These are phyloP conservation scores for Lepidocyrtinus sp. DNA, from an alignment of 2,888 invertebrate genomes.

Conservation along the genomic window DNA sequence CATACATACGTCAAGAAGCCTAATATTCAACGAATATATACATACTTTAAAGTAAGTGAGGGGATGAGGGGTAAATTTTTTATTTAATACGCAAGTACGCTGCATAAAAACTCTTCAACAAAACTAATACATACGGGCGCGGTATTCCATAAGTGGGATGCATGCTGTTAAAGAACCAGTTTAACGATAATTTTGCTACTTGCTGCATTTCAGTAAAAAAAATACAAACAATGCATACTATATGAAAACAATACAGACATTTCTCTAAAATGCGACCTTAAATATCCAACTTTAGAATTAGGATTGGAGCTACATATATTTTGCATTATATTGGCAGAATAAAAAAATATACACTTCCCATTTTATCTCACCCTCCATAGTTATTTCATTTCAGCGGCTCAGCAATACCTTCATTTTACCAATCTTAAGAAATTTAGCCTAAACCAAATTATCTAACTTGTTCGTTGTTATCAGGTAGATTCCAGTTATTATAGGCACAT, in stretches of 20 bases:
- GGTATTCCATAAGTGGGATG: neutral
- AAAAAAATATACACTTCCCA: no score
- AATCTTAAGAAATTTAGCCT: no score
- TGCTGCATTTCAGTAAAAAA: no score
- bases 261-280: constrained; percentile 13
- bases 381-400: no score
- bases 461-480: no score
- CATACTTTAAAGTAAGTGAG: neutral
- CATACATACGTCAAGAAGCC: neutral
- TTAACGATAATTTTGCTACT: neutral
- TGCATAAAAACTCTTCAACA: neutral
- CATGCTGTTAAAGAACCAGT: neutral
- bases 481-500: no score
- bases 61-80: neutral
- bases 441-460: no score
- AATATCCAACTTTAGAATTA: no score
- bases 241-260: neutral
- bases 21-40: constrained; percentile 1
- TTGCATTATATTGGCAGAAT: no score
- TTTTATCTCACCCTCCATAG: no score
- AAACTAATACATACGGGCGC: neutral
- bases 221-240: neutral
- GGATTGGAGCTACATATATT: no score
- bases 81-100: neutral
- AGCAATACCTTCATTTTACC: no score